Base-by-base conservation (phyloP, 1,140 invertebrate species). In the Megalopta genalis region DNA sequence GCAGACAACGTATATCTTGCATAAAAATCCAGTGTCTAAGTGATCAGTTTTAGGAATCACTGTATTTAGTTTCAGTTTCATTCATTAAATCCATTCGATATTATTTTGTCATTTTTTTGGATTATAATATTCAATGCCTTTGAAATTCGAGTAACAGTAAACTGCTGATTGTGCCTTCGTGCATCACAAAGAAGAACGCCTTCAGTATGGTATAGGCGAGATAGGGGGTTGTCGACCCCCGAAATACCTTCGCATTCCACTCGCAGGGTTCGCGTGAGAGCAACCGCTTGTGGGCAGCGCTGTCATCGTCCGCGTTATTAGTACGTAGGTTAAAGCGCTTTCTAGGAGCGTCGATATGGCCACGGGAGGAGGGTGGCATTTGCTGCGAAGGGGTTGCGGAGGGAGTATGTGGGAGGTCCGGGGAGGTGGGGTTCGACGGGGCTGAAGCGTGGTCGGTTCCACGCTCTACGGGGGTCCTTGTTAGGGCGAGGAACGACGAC, bases 291-390 rank as follows among this genome's bases (percentile, higher is more conserved):
- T 85, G 52, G 68, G 72, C 86, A 81, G 80, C 85, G 81, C 87
- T 86, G 88, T 87, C 88, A 82, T 67, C 67, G 71, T 78, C 65
- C 63, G 71, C 84, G 83, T 90, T 90, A 91, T 91, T 90, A 91
- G 88, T 84, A 89, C 86, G 82, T 80, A 84, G 83, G 84, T 86
- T 82, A 90, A 76, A 86, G 74, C 76, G 72, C 76, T 85, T 85
- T 88, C 84, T 84, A 85, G 86, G 82, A 86, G 76, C 86, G 85
- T 87, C 81, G 88, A 90, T 89, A 88, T 84, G 83, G 74, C 82
- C 73, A 78, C 60, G 59, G 82, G 1, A 18, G 49, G 14, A 52
- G 16, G 49, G 49, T 14, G 49, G 14, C 16, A 14, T 18, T 52
- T 18, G 3, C 49, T 52, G 14, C 16, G 16, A 52, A 52, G 49